Percentiles rank a stretch among this genome's conserved stretches.
Conservation (phyloP, 2,888 invertebrate genomes). For the Mythimna pallens region DNA sequence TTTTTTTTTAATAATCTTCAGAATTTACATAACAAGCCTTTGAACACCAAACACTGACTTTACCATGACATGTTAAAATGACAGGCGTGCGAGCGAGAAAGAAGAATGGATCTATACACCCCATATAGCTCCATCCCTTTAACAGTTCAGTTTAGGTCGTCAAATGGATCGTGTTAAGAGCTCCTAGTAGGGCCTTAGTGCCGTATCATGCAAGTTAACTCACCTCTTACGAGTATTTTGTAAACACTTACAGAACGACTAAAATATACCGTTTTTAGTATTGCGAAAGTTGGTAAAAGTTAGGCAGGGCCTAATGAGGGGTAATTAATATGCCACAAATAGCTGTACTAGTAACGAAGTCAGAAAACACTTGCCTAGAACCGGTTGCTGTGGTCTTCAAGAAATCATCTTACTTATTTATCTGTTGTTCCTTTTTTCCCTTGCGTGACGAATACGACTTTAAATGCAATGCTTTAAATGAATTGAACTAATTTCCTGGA, state of each 20-base stretch:
- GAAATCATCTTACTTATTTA: constrained; percentile 37
- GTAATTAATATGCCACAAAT: constrained; percentile 54
- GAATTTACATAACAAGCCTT: constrained; percentile 25
- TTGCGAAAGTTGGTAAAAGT: constrained; percentile 55
- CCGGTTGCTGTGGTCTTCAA: constrained; percentile 35
- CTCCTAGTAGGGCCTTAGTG: not conserved
- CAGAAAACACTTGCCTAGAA: constrained; percentile 21
- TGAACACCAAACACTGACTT: constrained; percentile 2
- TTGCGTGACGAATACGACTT: constrained; percentile 9
- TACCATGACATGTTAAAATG: no score
- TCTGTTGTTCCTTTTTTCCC: constrained; percentile 28
- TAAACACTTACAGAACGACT: constrained; percentile 10
- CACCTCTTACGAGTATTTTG: constrained; percentile 12
- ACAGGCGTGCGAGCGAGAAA: no score
- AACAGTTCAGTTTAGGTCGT: no score
- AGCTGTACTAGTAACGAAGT: constrained; percentile 29
- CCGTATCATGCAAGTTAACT: constrained; percentile 17
- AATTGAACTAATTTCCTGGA: no score
- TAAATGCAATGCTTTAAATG: no score
- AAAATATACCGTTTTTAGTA: constrained; percentile 27
- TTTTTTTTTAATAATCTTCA: constrained; percentile 12
- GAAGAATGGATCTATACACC: no score
- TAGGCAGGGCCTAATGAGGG: constrained; percentile 43
- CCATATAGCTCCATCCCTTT: no score
- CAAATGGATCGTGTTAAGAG: no score